Evolutionary conservation across 2,113 vertebrate species (phyloP).

Genomic region (Orcinus orca): DNA sequence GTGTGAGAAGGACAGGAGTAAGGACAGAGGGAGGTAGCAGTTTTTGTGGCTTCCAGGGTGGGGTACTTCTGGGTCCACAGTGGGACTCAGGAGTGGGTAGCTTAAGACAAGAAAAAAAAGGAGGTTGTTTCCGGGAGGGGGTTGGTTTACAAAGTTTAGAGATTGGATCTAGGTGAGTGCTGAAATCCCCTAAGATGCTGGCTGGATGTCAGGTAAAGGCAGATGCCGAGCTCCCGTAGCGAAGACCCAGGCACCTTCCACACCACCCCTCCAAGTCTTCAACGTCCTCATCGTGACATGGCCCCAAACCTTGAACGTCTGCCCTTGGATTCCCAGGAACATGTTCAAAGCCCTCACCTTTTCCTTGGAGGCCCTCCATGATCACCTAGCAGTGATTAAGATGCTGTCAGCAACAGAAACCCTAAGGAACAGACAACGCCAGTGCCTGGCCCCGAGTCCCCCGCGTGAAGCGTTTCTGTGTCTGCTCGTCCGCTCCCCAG

Average conservation of each 20-base stretch:
- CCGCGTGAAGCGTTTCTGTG: neutral
- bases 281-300: accelerated
- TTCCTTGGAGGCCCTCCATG: neutral
- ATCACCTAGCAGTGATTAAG: neutral
- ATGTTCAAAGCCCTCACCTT: neutral
- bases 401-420: neutral
- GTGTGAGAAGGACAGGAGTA: neutral
- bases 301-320: neutral
- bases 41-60: neutral
- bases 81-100: neutral
- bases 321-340: neutral
- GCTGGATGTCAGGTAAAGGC: neutral
- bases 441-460: accelerated
- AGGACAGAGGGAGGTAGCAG: neutral
- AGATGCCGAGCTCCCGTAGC: too few relatives aligned
- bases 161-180: too few relatives aligned
- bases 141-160: neutral
- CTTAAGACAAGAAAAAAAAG: neutral
- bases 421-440: neutral
- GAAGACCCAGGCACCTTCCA: neutral
- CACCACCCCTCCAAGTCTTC: neutral
- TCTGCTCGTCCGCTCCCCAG: neutral
- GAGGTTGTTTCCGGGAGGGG: neutral
- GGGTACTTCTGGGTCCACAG: neutral
- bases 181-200: neutral